Percentiles rank a stretch among this genome's conserved stretches.
Conservation (phyloP, 2,888 invertebrate species). For the Pandemis cinnamomeana region DNA sequence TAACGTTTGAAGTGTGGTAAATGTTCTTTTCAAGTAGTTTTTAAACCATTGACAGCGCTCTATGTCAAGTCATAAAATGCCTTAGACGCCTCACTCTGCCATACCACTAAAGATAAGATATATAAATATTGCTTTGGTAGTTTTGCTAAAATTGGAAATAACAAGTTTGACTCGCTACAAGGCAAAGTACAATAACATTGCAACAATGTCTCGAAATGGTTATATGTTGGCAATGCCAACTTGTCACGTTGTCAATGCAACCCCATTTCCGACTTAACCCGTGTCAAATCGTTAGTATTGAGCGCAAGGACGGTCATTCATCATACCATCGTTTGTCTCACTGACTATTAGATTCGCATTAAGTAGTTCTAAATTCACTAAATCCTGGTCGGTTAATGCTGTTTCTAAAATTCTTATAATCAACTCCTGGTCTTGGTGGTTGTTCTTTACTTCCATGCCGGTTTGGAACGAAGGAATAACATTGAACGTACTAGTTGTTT, state of each 20-base stretch:
- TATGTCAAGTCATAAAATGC: background rate
- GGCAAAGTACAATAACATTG: background rate
- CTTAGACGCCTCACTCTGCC: background rate
- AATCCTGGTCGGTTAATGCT: background rate
- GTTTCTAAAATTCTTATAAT: background rate
- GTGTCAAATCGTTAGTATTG: slow-evolving; percentile 32
- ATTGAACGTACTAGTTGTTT: too few species aligned
- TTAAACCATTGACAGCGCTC: background rate
- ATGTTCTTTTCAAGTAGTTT: too few species aligned
- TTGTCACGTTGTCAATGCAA: slow-evolving; percentile 1
- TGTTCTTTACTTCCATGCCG: too few species aligned
- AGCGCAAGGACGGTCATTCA: slow-evolving; percentile 26
- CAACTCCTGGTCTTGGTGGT: too few species aligned
- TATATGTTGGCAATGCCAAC: background rate
- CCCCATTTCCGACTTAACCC: slow-evolving; percentile 21
- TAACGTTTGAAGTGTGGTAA: too few species aligned
- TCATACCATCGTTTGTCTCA: slow-evolving; percentile 8
- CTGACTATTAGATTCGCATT: slow-evolving; percentile 12
- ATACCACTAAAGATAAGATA: background rate
- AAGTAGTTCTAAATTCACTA: background rate
- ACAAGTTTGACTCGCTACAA: background rate
- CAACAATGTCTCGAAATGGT: background rate
- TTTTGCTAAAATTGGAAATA: background rate
- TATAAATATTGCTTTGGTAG: background rate
- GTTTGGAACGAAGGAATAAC: too few species aligned